Percentiles rank a stretch among this genome's conserved stretches.
phyloP scores from a whole-genome alignment of 2,797 vertebrate species.

The Artibeus jamaicensis region DNA sequence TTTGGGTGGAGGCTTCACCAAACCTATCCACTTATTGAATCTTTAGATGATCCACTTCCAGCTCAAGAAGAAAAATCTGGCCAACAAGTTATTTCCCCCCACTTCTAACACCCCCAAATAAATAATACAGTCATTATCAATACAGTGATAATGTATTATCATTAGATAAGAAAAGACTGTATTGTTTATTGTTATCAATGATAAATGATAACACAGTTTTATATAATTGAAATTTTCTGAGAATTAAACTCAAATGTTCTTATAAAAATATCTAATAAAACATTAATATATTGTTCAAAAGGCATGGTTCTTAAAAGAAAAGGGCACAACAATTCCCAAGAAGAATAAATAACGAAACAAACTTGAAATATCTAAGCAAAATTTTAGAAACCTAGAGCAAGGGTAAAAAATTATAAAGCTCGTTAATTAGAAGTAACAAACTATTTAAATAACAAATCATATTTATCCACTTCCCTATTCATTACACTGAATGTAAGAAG shows the following conservation, averaged over 20 bases:
- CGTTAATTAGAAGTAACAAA: not conserved
- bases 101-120: not conserved
- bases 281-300: not conserved
- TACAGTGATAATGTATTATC: too few species aligned
- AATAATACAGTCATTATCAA: too few species aligned
- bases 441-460: not conserved
- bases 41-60: not conserved
- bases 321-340: not conserved
- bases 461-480: not conserved
- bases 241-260: not conserved
- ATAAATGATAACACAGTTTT: not conserved
- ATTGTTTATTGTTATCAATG: not conserved
- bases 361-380: not conserved
- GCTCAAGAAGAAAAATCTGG: not conserved
- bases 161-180: not conserved
- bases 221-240: not conserved
- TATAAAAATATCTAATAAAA: not conserved
- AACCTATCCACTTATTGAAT: not conserved
- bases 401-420: not conserved
- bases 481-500: not conserved
- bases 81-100: not conserved
- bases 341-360: not conserved
- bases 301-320: not conserved
- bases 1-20: not conserved
- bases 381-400: not conserved